A percentile compares a stretch with the other conserved stretches of the same genome.
Conservation (phyloP, 2,888 invertebrate genomes). For the Drosophila ezoana region DNA sequence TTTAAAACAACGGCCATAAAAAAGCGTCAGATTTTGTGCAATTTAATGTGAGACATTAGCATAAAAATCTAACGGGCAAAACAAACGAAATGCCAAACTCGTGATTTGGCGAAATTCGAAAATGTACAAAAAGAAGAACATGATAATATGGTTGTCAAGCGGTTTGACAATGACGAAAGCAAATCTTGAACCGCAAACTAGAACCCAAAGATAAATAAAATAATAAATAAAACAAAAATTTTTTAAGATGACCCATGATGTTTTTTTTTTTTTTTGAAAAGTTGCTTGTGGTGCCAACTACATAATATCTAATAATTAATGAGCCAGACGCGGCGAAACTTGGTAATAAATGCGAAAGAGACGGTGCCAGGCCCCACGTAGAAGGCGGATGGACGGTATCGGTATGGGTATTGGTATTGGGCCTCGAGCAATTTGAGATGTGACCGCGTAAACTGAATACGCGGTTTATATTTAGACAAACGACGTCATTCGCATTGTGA, state of each 20-base stretch:
- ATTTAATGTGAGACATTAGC: slow-evolving; percentile 37
- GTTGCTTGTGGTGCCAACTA: slow-evolving; percentile 54
- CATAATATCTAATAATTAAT: slow-evolving; percentile 57
- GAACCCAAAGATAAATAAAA: slow-evolving; percentile 3
- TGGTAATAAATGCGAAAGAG: slow-evolving; percentile 11
- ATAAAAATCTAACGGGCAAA: slow-evolving; percentile 16
- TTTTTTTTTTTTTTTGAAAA: background rate
- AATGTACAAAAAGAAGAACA: slow-evolving; percentile 5
- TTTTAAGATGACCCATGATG: slow-evolving; percentile 29
- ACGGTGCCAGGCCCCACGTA: slow-evolving; percentile 25
- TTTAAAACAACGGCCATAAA: slow-evolving; percentile 4
- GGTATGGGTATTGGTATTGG: slow-evolving; percentile 12
- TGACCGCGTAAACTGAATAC: slow-evolving; percentile 77
- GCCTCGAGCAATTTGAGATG: slow-evolving; percentile 61
- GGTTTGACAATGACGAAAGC: slow-evolving; percentile 45
- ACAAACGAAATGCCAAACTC: slow-evolving; percentile 54
- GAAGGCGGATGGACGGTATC: slow-evolving; percentile 62
- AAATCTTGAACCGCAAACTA: slow-evolving; percentile 12
- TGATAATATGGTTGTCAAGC: slow-evolving; percentile 49
- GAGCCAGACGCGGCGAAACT: slow-evolving; percentile 19
- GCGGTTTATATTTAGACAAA: slow-evolving; percentile 73
- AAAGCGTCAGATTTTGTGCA: slow-evolving; percentile 22
- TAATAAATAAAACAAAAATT: slow-evolving; percentile 1
- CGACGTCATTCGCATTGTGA: slow-evolving; percentile 76
- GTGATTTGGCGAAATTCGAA: slow-evolving; percentile 50